Conservation (phyloP, 2,113 vertebrate genomes). For the Poeciliopsis prolifica region DNA sequence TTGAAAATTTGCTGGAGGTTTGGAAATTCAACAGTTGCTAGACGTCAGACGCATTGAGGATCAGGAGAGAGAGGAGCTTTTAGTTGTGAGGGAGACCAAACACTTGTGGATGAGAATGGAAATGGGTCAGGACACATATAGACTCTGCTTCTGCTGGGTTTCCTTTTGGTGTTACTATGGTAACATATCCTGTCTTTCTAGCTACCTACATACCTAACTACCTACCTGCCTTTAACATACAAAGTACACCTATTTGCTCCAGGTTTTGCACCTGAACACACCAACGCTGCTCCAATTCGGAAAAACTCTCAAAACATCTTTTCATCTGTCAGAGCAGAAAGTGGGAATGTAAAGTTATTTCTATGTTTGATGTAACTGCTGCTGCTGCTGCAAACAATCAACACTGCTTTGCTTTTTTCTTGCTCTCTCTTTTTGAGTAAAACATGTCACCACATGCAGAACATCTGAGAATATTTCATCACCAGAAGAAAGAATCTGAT, state of each 20-base stretch:
- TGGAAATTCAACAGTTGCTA: slow-evolving; percentile 40
- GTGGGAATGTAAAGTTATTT: slow-evolving; percentile 47
- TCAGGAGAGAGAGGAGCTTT: slow-evolving; percentile 56
- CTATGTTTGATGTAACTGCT: slow-evolving; percentile 38
- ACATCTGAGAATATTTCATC: slow-evolving; percentile 30
- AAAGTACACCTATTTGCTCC: slow-evolving; percentile 68
- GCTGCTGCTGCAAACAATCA: slow-evolving; percentile 43
- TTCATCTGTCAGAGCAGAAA: slow-evolving; percentile 48
- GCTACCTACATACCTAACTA: slow-evolving; percentile 38
- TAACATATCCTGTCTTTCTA: slow-evolving; percentile 73
- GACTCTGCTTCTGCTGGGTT: slow-evolving; percentile 75
- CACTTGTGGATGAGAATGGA: slow-evolving; percentile 81
- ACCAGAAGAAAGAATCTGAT: slow-evolving; percentile 29
- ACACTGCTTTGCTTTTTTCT: slow-evolving; percentile 22
- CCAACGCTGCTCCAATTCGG: slow-evolving; percentile 39
- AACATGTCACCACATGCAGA: slow-evolving; percentile 26
- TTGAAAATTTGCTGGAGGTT: slow-evolving; percentile 14
- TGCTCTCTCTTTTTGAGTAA: background rate
- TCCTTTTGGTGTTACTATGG: slow-evolving; percentile 82
- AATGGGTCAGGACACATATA: slow-evolving; percentile 84
- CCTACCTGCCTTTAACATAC: slow-evolving; percentile 41
- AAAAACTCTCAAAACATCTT: slow-evolving; percentile 32
- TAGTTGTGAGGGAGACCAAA: slow-evolving; percentile 75
- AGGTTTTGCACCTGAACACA: slow-evolving; percentile 76
- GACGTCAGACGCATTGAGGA: slow-evolving; percentile 51